A percentile compares a stretch with the other conserved stretches of the same genome.
Conservation (phyloP, 2,888 invertebrate species). For the Drosophila quinaria region DNA sequence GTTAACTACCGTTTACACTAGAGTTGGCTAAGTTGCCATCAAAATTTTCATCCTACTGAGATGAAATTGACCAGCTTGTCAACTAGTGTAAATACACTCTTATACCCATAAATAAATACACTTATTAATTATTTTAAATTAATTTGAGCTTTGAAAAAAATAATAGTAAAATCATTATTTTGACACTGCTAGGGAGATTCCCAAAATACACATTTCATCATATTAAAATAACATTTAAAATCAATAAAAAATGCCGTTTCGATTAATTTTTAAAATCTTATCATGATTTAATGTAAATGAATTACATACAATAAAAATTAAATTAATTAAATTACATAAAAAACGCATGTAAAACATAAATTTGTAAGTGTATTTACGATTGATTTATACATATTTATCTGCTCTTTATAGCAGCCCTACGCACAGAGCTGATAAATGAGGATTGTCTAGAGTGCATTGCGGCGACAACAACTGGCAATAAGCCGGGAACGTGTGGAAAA, state of each 20-base stretch:
- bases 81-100: too few relatives aligned
- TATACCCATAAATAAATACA: too few relatives aligned
- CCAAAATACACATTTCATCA: neutral
- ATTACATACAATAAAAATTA: neutral
- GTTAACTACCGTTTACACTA: too few relatives aligned
- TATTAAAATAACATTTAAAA: neutral
- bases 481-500: slow-evolving; percentile 49
- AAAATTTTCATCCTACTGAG: too few relatives aligned
- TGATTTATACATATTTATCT: neutral
- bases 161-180: too few relatives aligned
- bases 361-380: neutral
- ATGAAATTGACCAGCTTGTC: too few relatives aligned
- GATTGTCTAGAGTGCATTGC: slow-evolving; percentile 79
- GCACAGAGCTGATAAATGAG: slow-evolving; percentile 18
- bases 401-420: neutral
- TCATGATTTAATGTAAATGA: neutral
- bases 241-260: neutral
- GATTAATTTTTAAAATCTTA: neutral
- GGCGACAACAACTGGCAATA: slow-evolving; percentile 60
- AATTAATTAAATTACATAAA: neutral
- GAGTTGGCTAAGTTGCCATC: too few relatives aligned
- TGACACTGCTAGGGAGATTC: too few relatives aligned
- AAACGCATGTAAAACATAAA: neutral
- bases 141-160: too few relatives aligned
- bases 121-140: too few relatives aligned